Percentiles rank a stretch among this genome's conserved stretches.
Evolutionary conservation across 2,888 invertebrate genomes (phyloP).

Genomic region (Patella depressa): DNA sequence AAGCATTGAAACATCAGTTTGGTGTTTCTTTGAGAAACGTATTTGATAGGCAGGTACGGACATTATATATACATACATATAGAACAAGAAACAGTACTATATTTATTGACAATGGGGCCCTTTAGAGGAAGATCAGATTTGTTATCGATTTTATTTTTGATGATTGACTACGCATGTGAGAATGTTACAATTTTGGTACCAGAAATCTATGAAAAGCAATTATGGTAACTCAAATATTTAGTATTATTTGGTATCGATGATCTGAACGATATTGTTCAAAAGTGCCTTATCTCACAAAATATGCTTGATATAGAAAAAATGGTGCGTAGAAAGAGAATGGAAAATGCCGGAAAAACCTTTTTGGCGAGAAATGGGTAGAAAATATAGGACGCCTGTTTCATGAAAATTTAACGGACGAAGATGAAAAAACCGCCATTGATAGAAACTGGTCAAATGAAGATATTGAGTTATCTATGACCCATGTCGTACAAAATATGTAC

Average conservation of each 20-base stretch:
- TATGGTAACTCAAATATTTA: not conserved
- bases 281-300: no score
- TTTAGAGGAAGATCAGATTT: no score
- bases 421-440: not conserved
- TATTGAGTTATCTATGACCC: not conserved
- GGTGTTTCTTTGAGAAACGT: constrained; percentile 15
- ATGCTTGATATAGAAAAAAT: no score
- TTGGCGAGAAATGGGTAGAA: not conserved
- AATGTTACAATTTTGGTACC: constrained; percentile 13
- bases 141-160: not conserved
- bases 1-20: constrained; percentile 18
- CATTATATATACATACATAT: no score
- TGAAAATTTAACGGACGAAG: not conserved
- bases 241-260: no score
- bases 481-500: not conserved
- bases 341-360: not conserved
- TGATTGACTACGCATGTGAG: constrained; percentile 21
- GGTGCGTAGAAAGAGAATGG: not conserved
- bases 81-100: no score
- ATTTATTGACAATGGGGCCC: no score
- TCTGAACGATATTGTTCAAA: no score
- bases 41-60: constrained; percentile 16
- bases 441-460: not conserved
- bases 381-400: not conserved
- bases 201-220: constrained; percentile 12